These are phyloP conservation scores for Epistrophe eligans DNA, from an alignment of 2,888 invertebrate species.

Conservation along the genomic window DNA sequence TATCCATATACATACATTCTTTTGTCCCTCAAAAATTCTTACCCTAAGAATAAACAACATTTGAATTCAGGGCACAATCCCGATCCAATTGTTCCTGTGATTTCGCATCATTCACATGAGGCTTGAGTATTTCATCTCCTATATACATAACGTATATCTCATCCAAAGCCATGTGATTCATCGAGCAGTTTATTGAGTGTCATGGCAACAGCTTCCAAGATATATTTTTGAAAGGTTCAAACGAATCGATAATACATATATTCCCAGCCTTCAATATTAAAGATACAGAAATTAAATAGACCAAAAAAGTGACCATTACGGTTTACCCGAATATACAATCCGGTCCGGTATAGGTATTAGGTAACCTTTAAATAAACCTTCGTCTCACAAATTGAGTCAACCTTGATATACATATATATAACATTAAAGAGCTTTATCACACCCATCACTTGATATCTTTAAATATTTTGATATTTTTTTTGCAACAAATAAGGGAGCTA, in stretches of 20 bases:
- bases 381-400: neutral
- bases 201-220: conserved; percentile 48
- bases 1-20: conserved; percentile 3
- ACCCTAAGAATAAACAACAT: conserved; percentile 50
- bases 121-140: conserved; percentile 23
- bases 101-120: conserved; percentile 63
- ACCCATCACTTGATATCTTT: neutral
- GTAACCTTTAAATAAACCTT: neutral
- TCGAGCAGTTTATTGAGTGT: conserved; percentile 25
- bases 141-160: neutral
- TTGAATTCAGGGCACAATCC: conserved; percentile 58
- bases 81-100: conserved; percentile 71
- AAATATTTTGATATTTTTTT: neutral
- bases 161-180: conserved; percentile 3
- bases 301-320: conserved; percentile 51
- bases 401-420: neutral
- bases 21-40: conserved; percentile 14
- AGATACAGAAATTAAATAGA: conserved; percentile 34
- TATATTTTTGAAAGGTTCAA: conserved; percentile 27
- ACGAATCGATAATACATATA: conserved; percentile 37
- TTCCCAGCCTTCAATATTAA: neutral
- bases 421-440: neutral
- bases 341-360: neutral
- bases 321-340: conserved; percentile 11
- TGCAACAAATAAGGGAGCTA: too few relatives aligned